Evolutionary conservation across 2,888 invertebrate genomes (phyloP).

Genomic region (Tillus elongatus): DNA sequence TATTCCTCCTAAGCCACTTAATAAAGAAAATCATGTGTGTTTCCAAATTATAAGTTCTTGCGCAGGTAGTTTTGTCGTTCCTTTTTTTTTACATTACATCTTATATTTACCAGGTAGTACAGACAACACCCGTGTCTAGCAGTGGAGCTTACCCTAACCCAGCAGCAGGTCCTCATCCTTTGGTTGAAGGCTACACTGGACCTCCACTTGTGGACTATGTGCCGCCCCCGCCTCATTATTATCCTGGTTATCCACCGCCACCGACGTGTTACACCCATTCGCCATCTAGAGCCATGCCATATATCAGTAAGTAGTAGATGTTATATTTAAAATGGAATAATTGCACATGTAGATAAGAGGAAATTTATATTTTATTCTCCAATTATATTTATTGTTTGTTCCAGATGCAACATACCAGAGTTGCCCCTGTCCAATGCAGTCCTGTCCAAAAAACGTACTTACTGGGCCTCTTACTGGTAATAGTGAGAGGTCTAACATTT

Average conservation of each 20-base stretch:
- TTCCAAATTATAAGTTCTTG: too few relatives aligned
- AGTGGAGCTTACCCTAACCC: too few relatives aligned
- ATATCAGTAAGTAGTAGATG: conserved; percentile 49
- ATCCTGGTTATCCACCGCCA: conserved; percentile 46
- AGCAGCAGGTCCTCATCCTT: too few relatives aligned
- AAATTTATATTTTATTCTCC: conserved; percentile 6
- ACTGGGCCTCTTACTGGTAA: conserved; percentile 97
- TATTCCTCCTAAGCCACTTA: too few relatives aligned
- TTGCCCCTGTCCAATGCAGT: conserved; percentile 85
- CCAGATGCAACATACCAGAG: conserved; percentile 53
- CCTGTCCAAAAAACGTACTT: conserved; percentile 97
- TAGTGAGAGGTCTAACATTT: conserved; percentile 58
- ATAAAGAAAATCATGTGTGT: too few relatives aligned
- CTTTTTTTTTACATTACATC: too few relatives aligned
- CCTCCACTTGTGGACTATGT: conserved; percentile 11
- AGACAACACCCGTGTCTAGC: conserved; percentile 32
- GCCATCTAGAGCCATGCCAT: conserved; percentile 53
- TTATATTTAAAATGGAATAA: conserved; percentile 8
- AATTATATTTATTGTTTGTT: conserved; percentile 16
- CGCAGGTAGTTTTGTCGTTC: too few relatives aligned
- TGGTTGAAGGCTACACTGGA: neutral
- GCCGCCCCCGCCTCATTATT: conserved; percentile 43
- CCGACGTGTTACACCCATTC: conserved; percentile 51
- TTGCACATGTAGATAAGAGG: conserved; percentile 1
- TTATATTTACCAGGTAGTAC: conserved; percentile 36